These are phyloP conservation scores for Drosophila bocqueti DNA, from an alignment of 1,140 invertebrate species.

Conservation along the genomic window DNA sequence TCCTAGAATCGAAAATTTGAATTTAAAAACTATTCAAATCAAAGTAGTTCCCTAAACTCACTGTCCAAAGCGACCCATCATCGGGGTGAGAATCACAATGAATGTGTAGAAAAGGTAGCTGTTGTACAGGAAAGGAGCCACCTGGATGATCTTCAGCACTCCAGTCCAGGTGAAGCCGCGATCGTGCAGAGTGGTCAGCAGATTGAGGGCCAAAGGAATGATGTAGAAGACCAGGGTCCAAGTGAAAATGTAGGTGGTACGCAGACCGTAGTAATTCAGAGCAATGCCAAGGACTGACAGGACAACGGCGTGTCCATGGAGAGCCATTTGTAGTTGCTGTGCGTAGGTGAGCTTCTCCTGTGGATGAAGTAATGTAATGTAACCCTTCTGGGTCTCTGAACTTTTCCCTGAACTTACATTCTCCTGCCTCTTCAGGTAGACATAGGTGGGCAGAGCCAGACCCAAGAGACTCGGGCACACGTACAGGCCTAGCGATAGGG, in stretches of 20 bases:
- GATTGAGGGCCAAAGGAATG: constrained; percentile 52
- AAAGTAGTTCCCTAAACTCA: constrained; percentile 10
- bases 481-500: constrained; percentile 87
- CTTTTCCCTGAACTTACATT: constrained; percentile 34
- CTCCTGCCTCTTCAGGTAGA: constrained; percentile 79
- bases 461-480: constrained; percentile 54
- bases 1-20: constrained; percentile 17
- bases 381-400: not conserved
- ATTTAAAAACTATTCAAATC: not conserved
- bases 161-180: constrained; percentile 87
- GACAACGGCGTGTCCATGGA: constrained; percentile 60
- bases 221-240: constrained; percentile 55
- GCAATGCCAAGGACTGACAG: constrained; percentile 48
- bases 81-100: constrained; percentile 89
- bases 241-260: constrained; percentile 55
- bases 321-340: constrained; percentile 58
- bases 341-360: constrained; percentile 52
- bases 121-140: constrained; percentile 85
- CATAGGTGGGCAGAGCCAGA: constrained; percentile 47
- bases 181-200: constrained; percentile 60
- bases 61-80: constrained; percentile 88
- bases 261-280: constrained; percentile 46
- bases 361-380: not conserved
- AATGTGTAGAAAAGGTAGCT: constrained; percentile 88
- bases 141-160: constrained; percentile 85